phyloP scores from a whole-genome alignment of 2,113 vertebrate species.

The Rhinopomastus cyanomelas region DNA sequence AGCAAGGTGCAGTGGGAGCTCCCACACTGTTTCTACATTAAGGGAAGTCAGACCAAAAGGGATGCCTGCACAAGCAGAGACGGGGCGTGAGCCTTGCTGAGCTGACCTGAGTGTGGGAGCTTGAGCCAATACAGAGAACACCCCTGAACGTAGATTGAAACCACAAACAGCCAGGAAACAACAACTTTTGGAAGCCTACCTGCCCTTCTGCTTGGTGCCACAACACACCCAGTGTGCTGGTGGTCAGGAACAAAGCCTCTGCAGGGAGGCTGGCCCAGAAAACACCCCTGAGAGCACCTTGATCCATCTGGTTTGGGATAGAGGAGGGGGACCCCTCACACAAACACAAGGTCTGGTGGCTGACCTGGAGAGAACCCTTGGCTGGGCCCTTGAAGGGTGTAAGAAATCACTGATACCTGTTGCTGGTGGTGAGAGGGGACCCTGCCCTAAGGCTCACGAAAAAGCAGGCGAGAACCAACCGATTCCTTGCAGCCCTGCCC shows the following conservation, averaged over 20 bases:
- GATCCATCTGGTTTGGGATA: not conserved
- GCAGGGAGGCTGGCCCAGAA: not conserved
- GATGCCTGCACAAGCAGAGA: not conserved
- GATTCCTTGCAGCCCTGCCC: not conserved
- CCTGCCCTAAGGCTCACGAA: accelerated
- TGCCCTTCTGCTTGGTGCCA: not conserved
- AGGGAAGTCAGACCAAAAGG: accelerated
- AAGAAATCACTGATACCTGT: not conserved
- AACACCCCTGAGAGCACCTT: accelerated
- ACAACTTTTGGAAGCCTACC: not conserved
- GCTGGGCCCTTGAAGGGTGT: not conserved
- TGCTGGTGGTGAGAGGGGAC: not conserved
- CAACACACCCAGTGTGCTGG: not conserved
- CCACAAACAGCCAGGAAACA: not conserved
- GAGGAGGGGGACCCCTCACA: not conserved
- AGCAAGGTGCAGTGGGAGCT: not conserved
- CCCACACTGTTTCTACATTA: not conserved
- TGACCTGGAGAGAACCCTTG: accelerated
- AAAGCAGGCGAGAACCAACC: not conserved
- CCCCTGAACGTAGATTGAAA: not conserved
- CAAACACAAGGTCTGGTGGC: not conserved
- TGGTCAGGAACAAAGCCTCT: not conserved
- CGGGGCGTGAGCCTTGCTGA: accelerated
- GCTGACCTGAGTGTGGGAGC: not conserved
- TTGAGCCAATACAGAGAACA: not conserved